These are phyloP conservation scores for Hemibagrus wyckioides DNA, from an alignment of 2,113 vertebrate genomes.

Conservation along the genomic window DNA sequence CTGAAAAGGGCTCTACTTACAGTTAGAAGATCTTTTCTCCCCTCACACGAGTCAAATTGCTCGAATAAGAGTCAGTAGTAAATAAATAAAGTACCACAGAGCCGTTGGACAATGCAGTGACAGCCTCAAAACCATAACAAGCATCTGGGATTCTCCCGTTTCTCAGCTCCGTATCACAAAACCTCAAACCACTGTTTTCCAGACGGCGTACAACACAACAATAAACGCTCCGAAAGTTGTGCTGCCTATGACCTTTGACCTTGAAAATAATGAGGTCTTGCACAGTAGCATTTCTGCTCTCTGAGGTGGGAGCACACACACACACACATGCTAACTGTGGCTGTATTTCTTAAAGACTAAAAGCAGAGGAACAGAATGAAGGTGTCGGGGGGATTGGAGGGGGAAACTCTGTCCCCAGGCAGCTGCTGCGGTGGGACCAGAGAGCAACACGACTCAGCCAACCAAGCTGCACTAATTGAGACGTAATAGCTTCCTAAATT, in stretches of 20 bases:
- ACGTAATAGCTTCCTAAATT: conserved; percentile 51
- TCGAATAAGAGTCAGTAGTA: neutral
- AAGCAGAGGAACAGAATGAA: conserved; percentile 38
- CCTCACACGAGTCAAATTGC: neutral
- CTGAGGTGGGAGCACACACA: conserved; percentile 8
- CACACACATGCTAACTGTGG: conserved; percentile 14
- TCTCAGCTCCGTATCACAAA: neutral
- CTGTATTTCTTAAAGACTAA: conserved; percentile 8
- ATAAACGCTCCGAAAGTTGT: conserved; percentile 16
- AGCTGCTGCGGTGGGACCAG: conserved; percentile 48
- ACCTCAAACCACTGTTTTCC: neutral
- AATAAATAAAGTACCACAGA: neutral
- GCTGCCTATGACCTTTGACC: conserved; percentile 17
- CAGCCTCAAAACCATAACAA: neutral
- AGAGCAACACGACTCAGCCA: conserved; percentile 48
- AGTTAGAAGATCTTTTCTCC: neutral
- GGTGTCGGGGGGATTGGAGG: conserved; percentile 36
- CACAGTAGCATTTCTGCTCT: conserved; percentile 2
- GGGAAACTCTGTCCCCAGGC: conserved; percentile 46
- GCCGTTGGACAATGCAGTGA: neutral
- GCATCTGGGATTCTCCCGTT: neutral
- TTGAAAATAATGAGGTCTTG: conserved; percentile 14
- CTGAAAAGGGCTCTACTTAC: neutral
- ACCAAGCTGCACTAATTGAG: conserved; percentile 55
- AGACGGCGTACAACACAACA: neutral